Conservation (phyloP, 2,888 invertebrate genomes). For the Athalia circularis region DNA sequence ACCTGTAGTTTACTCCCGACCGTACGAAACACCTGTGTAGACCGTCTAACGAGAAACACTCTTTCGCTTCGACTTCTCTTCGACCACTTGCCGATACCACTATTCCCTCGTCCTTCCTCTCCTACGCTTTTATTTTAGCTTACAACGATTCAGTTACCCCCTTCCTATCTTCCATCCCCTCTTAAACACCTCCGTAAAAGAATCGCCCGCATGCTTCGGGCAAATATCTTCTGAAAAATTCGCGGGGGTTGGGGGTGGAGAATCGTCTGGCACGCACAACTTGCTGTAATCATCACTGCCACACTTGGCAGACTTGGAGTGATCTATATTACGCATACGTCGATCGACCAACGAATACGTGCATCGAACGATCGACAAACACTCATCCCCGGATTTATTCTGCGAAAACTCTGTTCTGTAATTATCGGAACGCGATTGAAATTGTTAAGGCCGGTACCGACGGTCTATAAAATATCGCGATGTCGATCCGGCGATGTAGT, state of each 20-base stretch:
- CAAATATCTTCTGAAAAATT: constrained; percentile 42
- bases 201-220: constrained; percentile 31
- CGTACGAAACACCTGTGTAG: constrained; percentile 60
- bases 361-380: neutral
- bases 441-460: too few species aligned
- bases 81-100: constrained; percentile 45
- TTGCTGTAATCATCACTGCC: constrained; percentile 53
- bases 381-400: neutral
- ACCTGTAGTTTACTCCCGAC: constrained; percentile 60
- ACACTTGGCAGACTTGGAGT: constrained; percentile 49
- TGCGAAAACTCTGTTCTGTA: too few species aligned
- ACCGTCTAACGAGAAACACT: constrained; percentile 60
- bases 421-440: too few species aligned
- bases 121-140: constrained; percentile 70
- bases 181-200: constrained; percentile 52
- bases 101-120: constrained; percentile 60
- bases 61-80: constrained; percentile 53
- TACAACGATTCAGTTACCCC: constrained; percentile 60
- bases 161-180: constrained; percentile 34
- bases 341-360: constrained; percentile 15
- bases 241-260: constrained; percentile 49
- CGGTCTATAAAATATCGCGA: too few species aligned
- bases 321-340: constrained; percentile 7
- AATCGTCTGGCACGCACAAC: constrained; percentile 53
- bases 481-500: too few species aligned